A percentile compares a stretch with the other conserved stretches of the same genome.
These are phyloP conservation scores for Empis livida DNA, from an alignment of 2,888 invertebrate species.

Conservation along the genomic window DNA sequence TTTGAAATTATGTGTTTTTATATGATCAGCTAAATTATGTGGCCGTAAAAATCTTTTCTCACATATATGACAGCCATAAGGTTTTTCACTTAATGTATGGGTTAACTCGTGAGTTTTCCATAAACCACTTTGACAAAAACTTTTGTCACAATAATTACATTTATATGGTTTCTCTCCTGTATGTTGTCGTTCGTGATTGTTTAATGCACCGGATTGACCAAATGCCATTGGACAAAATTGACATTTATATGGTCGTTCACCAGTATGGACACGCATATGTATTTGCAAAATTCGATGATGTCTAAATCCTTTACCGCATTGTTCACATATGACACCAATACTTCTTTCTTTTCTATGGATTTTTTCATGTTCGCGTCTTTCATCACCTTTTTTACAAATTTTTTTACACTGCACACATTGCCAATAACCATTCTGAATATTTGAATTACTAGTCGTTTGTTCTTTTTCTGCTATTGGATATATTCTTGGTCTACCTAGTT, in stretches of 20 bases:
- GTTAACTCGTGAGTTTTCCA: background rate
- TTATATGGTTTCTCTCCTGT: background rate
- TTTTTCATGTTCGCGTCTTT: background rate
- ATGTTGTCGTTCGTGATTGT: background rate
- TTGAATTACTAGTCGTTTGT: no score
- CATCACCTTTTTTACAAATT: background rate
- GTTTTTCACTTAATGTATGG: background rate
- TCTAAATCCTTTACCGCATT: background rate
- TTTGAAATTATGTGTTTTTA: background rate
- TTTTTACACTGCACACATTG: background rate
- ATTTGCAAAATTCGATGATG: background rate
- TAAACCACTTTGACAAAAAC: background rate
- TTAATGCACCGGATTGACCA: background rate
- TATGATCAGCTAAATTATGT: background rate
- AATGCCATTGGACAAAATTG: background rate
- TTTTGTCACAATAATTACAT: background rate
- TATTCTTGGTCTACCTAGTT: no score
- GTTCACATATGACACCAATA: background rate
- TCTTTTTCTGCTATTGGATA: no score
- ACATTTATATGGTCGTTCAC: background rate
- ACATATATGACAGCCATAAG: background rate
- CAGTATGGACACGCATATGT: background rate
- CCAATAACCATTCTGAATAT: background rate
- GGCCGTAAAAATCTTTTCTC: background rate
- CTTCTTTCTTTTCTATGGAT: background rate